These are phyloP conservation scores for Semibalanus balanoides DNA, from an alignment of 1,140 invertebrate genomes.

Conservation along the genomic window DNA sequence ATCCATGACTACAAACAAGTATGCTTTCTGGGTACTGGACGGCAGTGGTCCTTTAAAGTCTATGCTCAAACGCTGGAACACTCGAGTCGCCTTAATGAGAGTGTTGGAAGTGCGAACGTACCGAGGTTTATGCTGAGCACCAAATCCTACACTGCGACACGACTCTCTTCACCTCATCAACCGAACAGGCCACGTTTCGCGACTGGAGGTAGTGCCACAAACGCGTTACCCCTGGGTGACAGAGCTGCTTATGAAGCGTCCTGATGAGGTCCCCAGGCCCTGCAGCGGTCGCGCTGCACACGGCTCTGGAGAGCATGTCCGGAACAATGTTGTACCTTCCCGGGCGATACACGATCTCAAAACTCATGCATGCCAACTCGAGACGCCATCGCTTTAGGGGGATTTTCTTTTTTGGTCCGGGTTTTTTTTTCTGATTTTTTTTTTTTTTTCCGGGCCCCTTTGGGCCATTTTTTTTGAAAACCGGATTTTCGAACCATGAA, in stretches of 20 bases:
- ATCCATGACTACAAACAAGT: constrained; percentile 5
- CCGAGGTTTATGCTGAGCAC: neutral
- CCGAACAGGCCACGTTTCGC: constrained; percentile 9
- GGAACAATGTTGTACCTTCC: constrained; percentile 8
- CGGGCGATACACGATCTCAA: constrained; percentile 11
- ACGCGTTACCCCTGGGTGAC: constrained; percentile 12
- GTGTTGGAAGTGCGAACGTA: neutral
- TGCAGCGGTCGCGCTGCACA: neutral
- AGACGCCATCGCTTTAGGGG: constrained; percentile 16
- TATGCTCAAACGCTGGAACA: neutral
- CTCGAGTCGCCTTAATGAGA: neutral
- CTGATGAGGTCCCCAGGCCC: neutral
- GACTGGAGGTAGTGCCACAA: constrained; percentile 9
- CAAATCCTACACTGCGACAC: constrained; percentile 4
- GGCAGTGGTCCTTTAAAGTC: constrained; percentile 4
- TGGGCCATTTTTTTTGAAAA: too few species aligned
- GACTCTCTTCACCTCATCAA: constrained; percentile 12
- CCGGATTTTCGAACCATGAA: constrained; percentile 14
- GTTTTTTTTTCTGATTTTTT: constrained; percentile 14
- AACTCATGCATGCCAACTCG: constrained; percentile 11
- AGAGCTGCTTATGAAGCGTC: constrained; percentile 8
- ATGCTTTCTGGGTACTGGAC: neutral
- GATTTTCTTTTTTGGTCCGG: too few species aligned
- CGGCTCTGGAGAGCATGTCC: constrained; percentile 10
- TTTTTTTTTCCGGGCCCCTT: constrained; percentile 15